Base-by-base conservation (phyloP, 2,888 invertebrate species). In the Ichneumoninae sp. region DNA sequence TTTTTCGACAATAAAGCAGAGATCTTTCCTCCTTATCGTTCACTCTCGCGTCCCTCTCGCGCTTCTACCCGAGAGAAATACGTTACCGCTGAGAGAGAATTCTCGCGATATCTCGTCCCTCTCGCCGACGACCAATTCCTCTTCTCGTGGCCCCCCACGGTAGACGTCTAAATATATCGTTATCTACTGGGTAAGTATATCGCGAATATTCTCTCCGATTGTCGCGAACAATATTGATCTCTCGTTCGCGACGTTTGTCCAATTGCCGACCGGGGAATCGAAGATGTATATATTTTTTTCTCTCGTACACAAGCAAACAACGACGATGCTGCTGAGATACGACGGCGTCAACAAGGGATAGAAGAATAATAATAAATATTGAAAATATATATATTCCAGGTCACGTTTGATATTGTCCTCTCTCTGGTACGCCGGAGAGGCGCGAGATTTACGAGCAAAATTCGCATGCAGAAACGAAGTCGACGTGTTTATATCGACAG, bases 221-320 rank as follows among this genome's bases (percentile, higher is more conserved):
- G 82, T 79, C 76, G 76, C 63, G 70, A 85, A 85, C 73, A 85
- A 85, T 85, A 85, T 85, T 85, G 85, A 85, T 85, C 79, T 82
- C 36, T 69, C 44, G 30, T 26, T 26, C 30, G 82, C 78, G 70
- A 74, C 79, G 82, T 76, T 79, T 85, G 66, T 71, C 50, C 81
- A 81, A 82, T 82, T 79, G 75, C 69, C 50, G 54, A 16, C 26
- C 63, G 63, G 6, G n/a, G 33, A 30, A 30, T 63, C 33, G 7
- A n/a, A 63, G 63, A 63, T 63, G 16, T 63, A 30, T 5, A 60
- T 40, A 10, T 7, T 40, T 40, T 47, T 47, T 63, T 63, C n/a
- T n/a, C 16, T 63, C 30, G 30, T 33, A 63, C 60, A 30, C 16
- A 63, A n/a, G 52, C 19, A 54, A 19, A 30, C 13, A 63, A n/a